These are phyloP conservation scores for Hippocampus barbouri DNA, from an alignment of 2,113 vertebrate species.

Conservation along the genomic window DNA sequence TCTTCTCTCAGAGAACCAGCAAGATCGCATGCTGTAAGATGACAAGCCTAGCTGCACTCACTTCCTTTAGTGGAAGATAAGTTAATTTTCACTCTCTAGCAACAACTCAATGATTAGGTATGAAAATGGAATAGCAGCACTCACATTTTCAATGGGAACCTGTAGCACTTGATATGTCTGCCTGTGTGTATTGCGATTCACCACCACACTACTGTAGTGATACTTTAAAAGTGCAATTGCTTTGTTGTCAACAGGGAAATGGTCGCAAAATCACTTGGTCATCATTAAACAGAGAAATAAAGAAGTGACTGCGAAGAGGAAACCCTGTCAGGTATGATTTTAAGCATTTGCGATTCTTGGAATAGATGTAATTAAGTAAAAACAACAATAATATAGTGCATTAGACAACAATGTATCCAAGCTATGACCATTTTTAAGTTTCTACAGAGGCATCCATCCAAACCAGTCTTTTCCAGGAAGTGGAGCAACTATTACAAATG, in stretches of 20 bases:
- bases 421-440: not conserved
- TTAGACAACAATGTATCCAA: not conserved
- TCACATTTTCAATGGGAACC: not conserved
- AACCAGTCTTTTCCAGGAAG: conserved; percentile 20
- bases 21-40: not conserved
- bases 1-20: not conserved
- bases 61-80: not conserved
- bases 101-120: not conserved
- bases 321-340: not conserved
- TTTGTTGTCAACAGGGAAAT: conserved; percentile 57
- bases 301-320: not conserved
- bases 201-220: conserved; percentile 5
- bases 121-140: not conserved
- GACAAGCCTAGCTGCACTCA: not conserved
- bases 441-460: conserved; percentile 4
- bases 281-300: conserved; percentile 48
- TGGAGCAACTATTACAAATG: conserved; percentile 24
- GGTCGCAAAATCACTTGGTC: conserved; percentile 55
- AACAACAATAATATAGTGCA: not conserved
- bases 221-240: conserved; percentile 57
- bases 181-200: not conserved
- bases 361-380: not conserved
- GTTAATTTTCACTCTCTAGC: conserved; percentile 6
- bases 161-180: not conserved
- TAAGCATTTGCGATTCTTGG: not conserved